A percentile compares a stretch with the other conserved stretches of the same genome.
Evolutionary conservation across 1,140 invertebrate genomes (phyloP).

Genomic region (Scaptomyza graminum): DNA sequence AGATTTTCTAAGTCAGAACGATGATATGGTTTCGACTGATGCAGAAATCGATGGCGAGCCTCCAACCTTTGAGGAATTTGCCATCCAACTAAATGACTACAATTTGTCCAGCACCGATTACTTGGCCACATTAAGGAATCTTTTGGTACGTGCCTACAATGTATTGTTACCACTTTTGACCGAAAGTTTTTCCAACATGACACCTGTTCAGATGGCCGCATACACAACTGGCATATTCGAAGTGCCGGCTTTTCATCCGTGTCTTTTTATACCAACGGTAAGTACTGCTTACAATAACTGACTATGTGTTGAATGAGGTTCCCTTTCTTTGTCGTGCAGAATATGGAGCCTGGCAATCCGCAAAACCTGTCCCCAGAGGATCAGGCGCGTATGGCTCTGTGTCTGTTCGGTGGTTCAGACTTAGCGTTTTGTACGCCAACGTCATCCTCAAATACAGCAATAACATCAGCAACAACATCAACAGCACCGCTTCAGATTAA

Average conservation of each 20-base stretch:
- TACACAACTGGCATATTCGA: constrained; percentile 55
- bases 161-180: constrained; percentile 49
- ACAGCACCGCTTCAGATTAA: neutral
- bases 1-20: neutral
- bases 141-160: constrained; percentile 58
- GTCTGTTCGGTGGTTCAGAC: neutral
- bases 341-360: constrained; percentile 33
- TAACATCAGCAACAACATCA: constrained; percentile 15
- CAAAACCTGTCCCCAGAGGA: constrained; percentile 48
- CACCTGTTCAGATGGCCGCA: constrained; percentile 49
- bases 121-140: constrained; percentile 50
- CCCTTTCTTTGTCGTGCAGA: constrained; percentile 8
- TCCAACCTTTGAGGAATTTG: constrained; percentile 49
- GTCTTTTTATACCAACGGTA: constrained; percentile 59
- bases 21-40: neutral
- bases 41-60: neutral
- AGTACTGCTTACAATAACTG: neutral
- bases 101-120: constrained; percentile 47
- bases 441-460: neutral
- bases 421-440: neutral
- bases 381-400: constrained; percentile 38
- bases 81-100: constrained; percentile 27
- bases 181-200: constrained; percentile 44
- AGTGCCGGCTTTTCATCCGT: constrained; percentile 50
- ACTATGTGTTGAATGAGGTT: neutral